Evolutionary conservation across 2,888 invertebrate species (phyloP), one percentile per base, ranked within the genome.

Genomic region (Trichogramma evanescens): DNA sequence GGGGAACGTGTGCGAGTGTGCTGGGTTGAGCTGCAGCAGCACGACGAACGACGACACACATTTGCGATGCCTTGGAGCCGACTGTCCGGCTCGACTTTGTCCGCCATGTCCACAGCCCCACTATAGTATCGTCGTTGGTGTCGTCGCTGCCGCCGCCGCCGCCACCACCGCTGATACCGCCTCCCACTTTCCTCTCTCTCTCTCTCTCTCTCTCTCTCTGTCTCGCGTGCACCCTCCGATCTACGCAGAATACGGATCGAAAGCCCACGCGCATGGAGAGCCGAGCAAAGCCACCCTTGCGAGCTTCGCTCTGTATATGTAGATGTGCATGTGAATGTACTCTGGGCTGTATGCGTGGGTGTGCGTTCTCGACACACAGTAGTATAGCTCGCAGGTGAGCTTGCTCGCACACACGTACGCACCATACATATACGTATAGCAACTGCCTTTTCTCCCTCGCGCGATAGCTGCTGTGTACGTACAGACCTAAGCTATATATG

Each of bases 1-100:
- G 26, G 26, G 1, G 26, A 26, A 26, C 26, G 26, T 26, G 26
- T 26, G 26, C 26, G 26, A 26, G 26, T 26, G 26, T 3, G 26
- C 26, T 26, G 26, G 26, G 26, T 26, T 26, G n/a, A n/a, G 26
- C 26, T 26, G 26, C 26, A 26, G 26, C 26, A 3, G 26, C 26
- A 26, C 26, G 26, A 26, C 26, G 26, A 26, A 26, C 26, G 26
- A 26, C 26, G 26, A 26, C 26, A 26, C 26, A 26, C 26, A 26
- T 73, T 69, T 70, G 69, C 73, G 73, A 73, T 75, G 74, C 76
- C 76, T 74, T 74, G 74, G 74, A 74, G 74, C 76, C 68, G 71
- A 78, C 77, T 78, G 77, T 67, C 70, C 71, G 74, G 74, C 71
- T 74, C 56, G 8, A 5, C 45, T 6, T 6, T 9, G n/a, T 53